Evolutionary conservation across 2,888 invertebrate genomes (phyloP).

Genomic region (Cetonia aurata): DNA sequence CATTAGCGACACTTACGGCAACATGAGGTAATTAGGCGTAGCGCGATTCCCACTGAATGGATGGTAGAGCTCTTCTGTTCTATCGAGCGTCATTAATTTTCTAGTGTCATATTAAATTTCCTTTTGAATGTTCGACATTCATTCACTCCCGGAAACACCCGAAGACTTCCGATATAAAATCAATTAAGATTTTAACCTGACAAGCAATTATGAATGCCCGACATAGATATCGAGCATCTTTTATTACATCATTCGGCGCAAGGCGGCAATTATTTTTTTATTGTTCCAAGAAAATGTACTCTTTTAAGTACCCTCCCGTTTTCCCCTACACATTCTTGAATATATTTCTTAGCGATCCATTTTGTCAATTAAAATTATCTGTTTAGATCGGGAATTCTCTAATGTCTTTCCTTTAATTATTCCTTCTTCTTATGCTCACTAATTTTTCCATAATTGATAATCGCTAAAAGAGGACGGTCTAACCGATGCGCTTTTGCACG

Average conservation of each 20-base stretch:
- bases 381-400: no score
- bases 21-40: constrained; percentile 57
- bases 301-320: no score
- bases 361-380: no score
- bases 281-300: not conserved
- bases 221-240: constrained; percentile 20
- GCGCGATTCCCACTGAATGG: constrained; percentile 53
- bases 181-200: constrained; percentile 38
- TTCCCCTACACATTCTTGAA: no score
- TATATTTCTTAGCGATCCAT: no score
- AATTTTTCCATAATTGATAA: no score
- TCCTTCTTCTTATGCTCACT: no score
- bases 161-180: constrained; percentile 40
- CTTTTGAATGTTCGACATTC: constrained; percentile 48
- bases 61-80: constrained; percentile 48
- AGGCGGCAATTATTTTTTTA: not conserved
- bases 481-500: no score
- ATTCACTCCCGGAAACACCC: constrained; percentile 39
- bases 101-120: constrained; percentile 57
- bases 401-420: no score
- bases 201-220: constrained; percentile 31
- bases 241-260: constrained; percentile 10
- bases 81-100: constrained; percentile 56
- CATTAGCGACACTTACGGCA: constrained; percentile 47
- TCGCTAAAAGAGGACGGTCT: no score